These are phyloP conservation scores for Ruditapes philippinarum DNA, from an alignment of 1,140 invertebrate genomes.

Conservation along the genomic window DNA sequence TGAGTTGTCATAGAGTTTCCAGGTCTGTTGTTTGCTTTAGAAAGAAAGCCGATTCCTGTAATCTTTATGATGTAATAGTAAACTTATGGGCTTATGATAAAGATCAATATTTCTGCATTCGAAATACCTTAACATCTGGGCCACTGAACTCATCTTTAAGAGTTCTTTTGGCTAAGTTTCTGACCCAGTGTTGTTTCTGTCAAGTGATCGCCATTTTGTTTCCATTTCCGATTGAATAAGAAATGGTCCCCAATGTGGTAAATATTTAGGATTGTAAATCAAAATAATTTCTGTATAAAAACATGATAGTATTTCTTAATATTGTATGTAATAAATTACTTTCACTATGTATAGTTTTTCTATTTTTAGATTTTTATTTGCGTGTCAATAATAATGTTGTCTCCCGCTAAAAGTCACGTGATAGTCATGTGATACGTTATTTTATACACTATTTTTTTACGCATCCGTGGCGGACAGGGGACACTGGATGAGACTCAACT, in stretches of 20 bases:
- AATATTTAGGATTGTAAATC: too few species aligned
- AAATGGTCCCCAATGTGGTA: conserved; percentile 22
- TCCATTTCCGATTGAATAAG: conserved; percentile 55
- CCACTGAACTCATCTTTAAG: conserved; percentile 79
- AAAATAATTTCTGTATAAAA: background rate
- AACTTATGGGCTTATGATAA: background rate
- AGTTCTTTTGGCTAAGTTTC: conserved; percentile 62
- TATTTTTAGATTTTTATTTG: too few species aligned
- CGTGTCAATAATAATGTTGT: too few species aligned
- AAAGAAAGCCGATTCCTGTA: background rate
- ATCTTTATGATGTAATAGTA: background rate
- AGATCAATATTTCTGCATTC: background rate
- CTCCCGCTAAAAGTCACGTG: background rate
- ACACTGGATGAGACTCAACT: too few species aligned
- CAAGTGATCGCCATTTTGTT: conserved; percentile 70
- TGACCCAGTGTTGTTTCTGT: conserved; percentile 58
- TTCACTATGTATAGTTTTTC: too few species aligned
- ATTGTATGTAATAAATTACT: too few species aligned
- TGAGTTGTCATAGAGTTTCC: conserved; percentile 20
- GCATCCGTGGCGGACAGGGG: too few species aligned
- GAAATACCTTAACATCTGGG: conserved; percentile 79
- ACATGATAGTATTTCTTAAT: too few species aligned
- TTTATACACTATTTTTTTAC: too few species aligned
- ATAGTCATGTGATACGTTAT: background rate
- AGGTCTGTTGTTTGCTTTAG: background rate